These are phyloP conservation scores for Henricia sp. DNA, from an alignment of 53 echinoderm and acorn worm species.

Conservation along the genomic window DNA sequence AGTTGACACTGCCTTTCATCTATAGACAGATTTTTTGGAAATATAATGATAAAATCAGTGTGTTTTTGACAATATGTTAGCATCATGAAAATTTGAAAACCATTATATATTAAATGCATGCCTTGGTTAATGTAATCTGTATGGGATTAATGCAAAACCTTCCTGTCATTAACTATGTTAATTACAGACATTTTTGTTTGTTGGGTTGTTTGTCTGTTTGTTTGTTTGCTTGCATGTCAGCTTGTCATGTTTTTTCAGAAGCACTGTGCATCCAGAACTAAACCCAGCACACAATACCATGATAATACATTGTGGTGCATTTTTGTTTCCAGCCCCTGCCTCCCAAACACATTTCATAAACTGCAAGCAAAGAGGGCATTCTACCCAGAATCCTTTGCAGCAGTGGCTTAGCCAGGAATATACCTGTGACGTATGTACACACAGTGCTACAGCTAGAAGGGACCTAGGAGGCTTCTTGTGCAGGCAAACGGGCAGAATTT, in stretches of 20 bases:
- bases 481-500: conserved; percentile 43
- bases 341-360: conserved; percentile 1
- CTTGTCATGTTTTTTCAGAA: neutral
- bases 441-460: conserved; percentile 21
- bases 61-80: too few species aligned
- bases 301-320: too few species aligned
- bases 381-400: conserved; percentile 60
- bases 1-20: too few species aligned
- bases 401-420: conserved; percentile 43
- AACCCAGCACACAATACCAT: too few species aligned
- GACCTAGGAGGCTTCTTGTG: conserved; percentile 20
- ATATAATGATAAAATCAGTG: too few species aligned
- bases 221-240: conserved; percentile 35
- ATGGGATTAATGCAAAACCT: too few species aligned
- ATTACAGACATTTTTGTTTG: neutral
- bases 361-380: conserved; percentile 25
- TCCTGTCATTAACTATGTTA: too few species aligned
- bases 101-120: too few species aligned
- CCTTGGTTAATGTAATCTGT: too few species aligned
- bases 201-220: neutral
- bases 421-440: conserved; percentile 17
- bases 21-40: too few species aligned
- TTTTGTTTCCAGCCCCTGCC: neutral
- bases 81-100: too few species aligned
- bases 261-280: neutral